Evolutionary conservation across 2,113 vertebrate genomes (phyloP).

Genomic region (Cricetomys ansorgei): DNA sequence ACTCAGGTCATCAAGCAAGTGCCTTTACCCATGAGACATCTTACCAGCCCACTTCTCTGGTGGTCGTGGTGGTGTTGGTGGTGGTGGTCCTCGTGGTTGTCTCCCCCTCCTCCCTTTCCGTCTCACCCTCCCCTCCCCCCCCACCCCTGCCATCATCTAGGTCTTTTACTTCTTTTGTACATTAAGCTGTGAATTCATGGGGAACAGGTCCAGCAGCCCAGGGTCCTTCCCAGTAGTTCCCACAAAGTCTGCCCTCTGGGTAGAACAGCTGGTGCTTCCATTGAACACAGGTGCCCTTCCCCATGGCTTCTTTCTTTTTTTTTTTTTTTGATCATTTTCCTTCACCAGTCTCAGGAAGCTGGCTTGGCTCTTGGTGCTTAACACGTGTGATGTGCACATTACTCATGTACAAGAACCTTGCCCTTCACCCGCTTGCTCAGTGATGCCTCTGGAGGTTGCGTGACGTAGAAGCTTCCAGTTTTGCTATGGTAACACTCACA

Average conservation of each 20-base stretch:
- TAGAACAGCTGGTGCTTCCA: neutral
- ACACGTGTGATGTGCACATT: neutral
- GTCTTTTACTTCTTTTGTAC: neutral
- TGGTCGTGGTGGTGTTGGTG: too few species aligned
- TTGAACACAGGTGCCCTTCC: neutral
- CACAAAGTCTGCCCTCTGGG: neutral
- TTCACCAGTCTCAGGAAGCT: neutral
- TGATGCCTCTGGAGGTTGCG: neutral
- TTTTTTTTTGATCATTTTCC: neutral
- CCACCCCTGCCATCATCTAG: too few species aligned
- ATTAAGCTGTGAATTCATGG: neutral
- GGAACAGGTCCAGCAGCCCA: neutral
- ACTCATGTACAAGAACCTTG: neutral
- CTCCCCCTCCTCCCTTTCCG: too few species aligned
- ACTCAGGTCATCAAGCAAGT: neutral
- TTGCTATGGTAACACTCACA: neutral
- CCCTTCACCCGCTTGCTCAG: neutral
- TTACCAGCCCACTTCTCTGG: neutral
- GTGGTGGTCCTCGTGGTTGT: too few species aligned
- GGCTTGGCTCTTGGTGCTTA: neutral
- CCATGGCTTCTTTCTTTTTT: neutral
- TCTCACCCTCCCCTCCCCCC: too few species aligned
- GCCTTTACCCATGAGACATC: neutral
- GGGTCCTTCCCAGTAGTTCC: neutral
- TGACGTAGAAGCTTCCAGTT: neutral